Percentiles rank a stretch among this genome's conserved stretches.
Evolutionary conservation across 64 coral and sea anemone genomes (phyloP).

Genomic region (Astreopora myriophthalma): DNA sequence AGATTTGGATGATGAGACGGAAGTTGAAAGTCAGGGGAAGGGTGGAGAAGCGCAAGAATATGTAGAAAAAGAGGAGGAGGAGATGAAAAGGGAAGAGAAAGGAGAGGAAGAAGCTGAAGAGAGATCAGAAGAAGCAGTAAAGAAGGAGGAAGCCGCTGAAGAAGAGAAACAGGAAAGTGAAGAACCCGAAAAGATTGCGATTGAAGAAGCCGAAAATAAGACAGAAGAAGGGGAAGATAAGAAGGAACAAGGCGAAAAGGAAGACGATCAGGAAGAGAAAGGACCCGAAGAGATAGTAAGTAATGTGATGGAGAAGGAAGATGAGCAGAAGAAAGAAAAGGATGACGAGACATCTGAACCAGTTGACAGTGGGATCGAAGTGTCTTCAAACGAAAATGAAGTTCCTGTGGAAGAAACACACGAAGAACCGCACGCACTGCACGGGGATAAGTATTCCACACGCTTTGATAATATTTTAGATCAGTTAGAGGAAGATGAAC

Average conservation of each 20-base stretch:
- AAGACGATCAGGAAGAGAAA: neutral
- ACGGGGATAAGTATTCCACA: conserved; percentile 63
- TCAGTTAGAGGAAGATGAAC: conserved; percentile 58
- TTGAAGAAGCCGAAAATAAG: neutral
- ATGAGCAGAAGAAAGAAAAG: neutral
- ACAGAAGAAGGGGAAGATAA: neutral
- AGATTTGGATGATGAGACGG: neutral
- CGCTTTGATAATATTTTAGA: conserved; percentile 76
- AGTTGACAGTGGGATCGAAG: neutral
- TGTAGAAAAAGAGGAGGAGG: neutral
- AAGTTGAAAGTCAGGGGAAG: neutral
- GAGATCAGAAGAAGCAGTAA: neutral
- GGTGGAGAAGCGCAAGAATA: conserved; percentile 24
- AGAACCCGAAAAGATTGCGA: neutral
- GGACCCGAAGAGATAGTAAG: neutral
- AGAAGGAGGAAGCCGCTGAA: neutral
- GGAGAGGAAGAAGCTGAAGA: neutral
- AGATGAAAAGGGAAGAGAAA: neutral
- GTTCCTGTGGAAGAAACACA: neutral
- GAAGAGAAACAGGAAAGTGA: neutral
- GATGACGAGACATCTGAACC: neutral
- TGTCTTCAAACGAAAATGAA: neutral
- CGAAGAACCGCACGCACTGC: neutral
- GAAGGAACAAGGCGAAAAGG: neutral
- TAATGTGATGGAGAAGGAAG: neutral